Base-by-base conservation (phyloP, 2,797 vertebrate species). In the Sebastes hopkinsi region DNA sequence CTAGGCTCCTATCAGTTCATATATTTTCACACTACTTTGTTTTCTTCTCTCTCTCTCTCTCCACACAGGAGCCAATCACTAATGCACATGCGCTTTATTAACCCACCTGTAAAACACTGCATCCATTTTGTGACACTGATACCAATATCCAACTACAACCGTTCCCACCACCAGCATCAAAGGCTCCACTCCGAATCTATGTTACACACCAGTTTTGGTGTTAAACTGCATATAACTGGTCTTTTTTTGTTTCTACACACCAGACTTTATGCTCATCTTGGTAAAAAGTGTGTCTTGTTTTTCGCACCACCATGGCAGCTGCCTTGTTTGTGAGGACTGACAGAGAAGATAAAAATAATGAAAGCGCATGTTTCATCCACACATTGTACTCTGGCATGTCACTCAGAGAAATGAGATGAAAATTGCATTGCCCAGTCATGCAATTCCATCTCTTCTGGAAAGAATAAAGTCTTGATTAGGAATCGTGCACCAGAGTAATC, bases 391-490 rank as follows among this genome's bases (percentile, higher is more conserved):
- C 25, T 76, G 29, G 38, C 66, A 67, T 77, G 16, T 50, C 46
- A 50, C 54, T 61, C 66, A 32, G 29, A 58, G 36, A 61, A 70
- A 81, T 54, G 61, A 84, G 27, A 73, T 78, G 67, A 54, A 85
- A 82, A 88, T 85, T 74, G n/a, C 36, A 20, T 36, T 69, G 38
- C 36, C 56, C 82, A 77, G 60, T 72, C 78, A 77, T 61, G 73
- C 65, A 77, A 36, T 75, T 60, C 75, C 46, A 56, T 77, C 54
- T 84, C 61, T 20, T 82, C 74, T 34, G 52, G 14, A 66, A 70
- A 80, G 22, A 85, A 83, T 72, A 62, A 75, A 81, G 29, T 50
- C 58, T 69, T 79, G 61, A 79, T 81, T 77, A 70, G 58, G 22
- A 84, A 65, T 60, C 4, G 6, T 78, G 42, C 66, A 60, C 30